These are phyloP conservation scores for Rhinophrynus dorsalis DNA, from an alignment of 2,797 vertebrate genomes.

Conservation along the genomic window DNA sequence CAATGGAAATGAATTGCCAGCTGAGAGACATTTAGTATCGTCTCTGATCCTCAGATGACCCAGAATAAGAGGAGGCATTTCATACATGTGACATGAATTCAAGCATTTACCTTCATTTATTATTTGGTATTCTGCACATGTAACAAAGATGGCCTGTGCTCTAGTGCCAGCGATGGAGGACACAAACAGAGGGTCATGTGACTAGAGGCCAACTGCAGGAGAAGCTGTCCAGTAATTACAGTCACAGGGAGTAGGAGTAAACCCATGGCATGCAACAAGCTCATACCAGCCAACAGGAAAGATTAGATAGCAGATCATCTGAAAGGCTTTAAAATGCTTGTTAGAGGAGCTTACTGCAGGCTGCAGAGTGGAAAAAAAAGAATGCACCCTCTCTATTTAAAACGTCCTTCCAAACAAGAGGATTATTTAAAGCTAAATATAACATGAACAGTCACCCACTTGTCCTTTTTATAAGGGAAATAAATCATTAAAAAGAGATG, in stretches of 20 bases:
- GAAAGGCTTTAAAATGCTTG: slow-evolving; percentile 1
- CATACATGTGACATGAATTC: no score
- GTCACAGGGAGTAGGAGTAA: background rate
- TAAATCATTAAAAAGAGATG: no score
- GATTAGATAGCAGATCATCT: slow-evolving; percentile 35
- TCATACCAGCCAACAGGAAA: slow-evolving; percentile 10
- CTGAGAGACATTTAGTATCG: no score
- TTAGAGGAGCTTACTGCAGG: background rate
- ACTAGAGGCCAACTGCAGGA: background rate
- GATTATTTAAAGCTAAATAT: background rate
- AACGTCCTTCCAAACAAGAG: background rate
- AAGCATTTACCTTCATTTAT: no score
- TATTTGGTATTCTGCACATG: background rate
- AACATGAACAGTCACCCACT: no score
- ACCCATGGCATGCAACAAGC: slow-evolving; percentile 4
- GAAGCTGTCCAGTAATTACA: background rate
- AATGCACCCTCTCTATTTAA: no score
- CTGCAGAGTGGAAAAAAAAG: background rate
- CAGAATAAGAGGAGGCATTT: background rate
- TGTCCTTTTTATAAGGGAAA: no score
- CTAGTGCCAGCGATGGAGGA: background rate
- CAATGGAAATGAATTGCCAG: no score
- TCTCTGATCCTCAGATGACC: background rate
- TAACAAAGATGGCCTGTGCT: background rate
- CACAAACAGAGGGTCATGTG: background rate